Percentiles rank a stretch among this genome's conserved stretches.
Evolutionary conservation across 2,888 invertebrate species (phyloP).

Genomic region (Sclerodermus sp.): DNA sequence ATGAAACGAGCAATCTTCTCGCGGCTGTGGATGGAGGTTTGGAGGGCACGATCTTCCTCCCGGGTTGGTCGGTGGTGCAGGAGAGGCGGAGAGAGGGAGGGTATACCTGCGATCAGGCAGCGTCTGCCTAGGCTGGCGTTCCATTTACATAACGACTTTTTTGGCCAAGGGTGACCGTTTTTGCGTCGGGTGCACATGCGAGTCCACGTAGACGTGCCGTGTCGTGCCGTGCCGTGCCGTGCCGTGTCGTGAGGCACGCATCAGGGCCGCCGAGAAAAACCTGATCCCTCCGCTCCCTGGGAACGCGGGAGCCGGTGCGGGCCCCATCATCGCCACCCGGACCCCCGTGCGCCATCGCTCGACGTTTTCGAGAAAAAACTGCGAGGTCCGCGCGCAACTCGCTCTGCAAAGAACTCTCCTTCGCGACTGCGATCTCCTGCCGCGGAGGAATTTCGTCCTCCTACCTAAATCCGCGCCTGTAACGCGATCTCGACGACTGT

Average conservation of each 20-base stretch:
- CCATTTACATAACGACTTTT: slow-evolving; percentile 54
- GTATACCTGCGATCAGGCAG: slow-evolving; percentile 12
- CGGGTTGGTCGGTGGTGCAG: too few relatives aligned
- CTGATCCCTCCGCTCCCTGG: slow-evolving; percentile 35
- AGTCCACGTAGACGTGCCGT: slow-evolving; percentile 8
- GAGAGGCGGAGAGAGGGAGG: too few relatives aligned
- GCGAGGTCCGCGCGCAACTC: background rate
- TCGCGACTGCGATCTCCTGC: too few relatives aligned
- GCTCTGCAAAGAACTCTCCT: too few relatives aligned
- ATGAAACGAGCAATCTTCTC: too few relatives aligned
- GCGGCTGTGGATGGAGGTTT: too few relatives aligned
- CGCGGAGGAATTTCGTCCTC: too few relatives aligned
- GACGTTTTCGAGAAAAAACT: too few relatives aligned
- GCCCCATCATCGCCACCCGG: too few relatives aligned
- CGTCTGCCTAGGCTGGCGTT: slow-evolving; percentile 23
- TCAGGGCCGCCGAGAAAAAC: slow-evolving; percentile 36
- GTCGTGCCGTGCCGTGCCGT: slow-evolving; percentile 11
- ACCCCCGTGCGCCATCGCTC: too few relatives aligned
- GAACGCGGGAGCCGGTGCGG: slow-evolving; percentile 23
- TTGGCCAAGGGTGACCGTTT: slow-evolving; percentile 37
- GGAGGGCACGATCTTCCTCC: too few relatives aligned
- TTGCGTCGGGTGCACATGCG: slow-evolving; percentile 35
- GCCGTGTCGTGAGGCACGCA: slow-evolving; percentile 27
- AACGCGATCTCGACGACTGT: background rate
- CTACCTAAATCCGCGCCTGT: background rate